Conservation (phyloP, 35 echinoderm and acorn worm genomes). For the Ophioderma brevispina region DNA sequence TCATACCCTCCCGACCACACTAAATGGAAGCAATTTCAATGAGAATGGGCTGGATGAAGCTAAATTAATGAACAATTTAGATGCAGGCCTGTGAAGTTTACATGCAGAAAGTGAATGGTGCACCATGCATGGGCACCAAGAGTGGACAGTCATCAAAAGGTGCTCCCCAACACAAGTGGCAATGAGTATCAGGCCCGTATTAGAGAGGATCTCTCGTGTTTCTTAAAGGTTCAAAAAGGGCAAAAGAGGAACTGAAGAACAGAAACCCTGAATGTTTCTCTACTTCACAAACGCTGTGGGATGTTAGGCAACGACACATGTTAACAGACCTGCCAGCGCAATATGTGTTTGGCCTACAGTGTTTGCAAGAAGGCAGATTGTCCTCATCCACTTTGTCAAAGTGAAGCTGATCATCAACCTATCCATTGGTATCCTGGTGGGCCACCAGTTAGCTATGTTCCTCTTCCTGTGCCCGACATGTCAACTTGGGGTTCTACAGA, state of each 20-base stretch:
- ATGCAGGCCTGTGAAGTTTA: constrained; percentile 29
- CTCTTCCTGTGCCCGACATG: too few relatives aligned
- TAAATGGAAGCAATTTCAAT: constrained; percentile 50
- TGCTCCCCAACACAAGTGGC: neutral
- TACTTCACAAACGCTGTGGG: neutral
- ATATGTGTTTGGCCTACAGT: too few relatives aligned
- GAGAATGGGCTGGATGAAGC: constrained; percentile 49
- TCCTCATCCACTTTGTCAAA: too few relatives aligned
- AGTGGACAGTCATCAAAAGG: constrained; percentile 18
- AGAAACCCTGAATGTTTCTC: neutral
- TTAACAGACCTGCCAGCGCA: too few relatives aligned
- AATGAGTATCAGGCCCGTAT: neutral
- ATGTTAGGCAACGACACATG: neutral
- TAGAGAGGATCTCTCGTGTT: neutral
- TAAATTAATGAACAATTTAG: constrained; percentile 4
- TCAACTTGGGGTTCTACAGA: too few relatives aligned
- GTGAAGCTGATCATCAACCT: too few relatives aligned
- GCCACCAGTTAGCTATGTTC: too few relatives aligned
- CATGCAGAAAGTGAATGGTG: constrained; percentile 17
- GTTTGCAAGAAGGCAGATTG: too few relatives aligned
- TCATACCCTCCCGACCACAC: constrained; percentile 63
- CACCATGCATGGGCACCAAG: constrained; percentile 15
- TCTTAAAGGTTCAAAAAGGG: neutral
- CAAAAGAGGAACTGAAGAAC: neutral
- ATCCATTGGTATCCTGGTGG: too few relatives aligned